Conservation (phyloP, 2,113 vertebrate species). For the Rafetus swinhoei region DNA sequence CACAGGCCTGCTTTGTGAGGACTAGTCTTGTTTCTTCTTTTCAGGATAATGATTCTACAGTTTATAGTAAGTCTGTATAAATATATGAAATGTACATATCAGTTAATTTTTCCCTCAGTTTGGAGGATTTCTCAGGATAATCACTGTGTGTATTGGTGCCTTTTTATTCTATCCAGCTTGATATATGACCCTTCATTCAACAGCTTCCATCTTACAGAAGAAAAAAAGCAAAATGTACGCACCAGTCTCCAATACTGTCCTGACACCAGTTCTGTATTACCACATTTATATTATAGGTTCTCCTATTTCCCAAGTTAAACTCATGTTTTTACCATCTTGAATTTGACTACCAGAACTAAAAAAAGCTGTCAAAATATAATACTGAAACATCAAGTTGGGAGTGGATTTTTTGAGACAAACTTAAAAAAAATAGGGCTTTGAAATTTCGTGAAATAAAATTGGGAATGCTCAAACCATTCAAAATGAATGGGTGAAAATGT, state of each 20-base stretch:
- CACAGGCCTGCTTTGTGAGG: background rate
- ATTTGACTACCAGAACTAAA: background rate
- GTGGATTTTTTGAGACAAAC: background rate
- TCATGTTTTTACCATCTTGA: background rate
- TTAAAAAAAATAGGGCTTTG: background rate
- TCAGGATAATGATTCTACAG: background rate
- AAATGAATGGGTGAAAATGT: background rate
- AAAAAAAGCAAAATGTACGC: background rate
- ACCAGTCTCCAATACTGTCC: background rate
- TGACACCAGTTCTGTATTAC: too few relatives aligned
- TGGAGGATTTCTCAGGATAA: background rate
- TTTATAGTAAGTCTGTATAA: background rate
- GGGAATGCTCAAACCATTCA: background rate
- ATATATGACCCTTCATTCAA: background rate
- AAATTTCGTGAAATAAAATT: background rate
- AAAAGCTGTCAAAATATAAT: background rate
- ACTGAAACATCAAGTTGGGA: background rate
- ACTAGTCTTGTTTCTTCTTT: background rate
- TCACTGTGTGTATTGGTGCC: background rate
- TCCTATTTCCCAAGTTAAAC: background rate
- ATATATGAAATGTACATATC: background rate
- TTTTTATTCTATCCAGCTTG: background rate
- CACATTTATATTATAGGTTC: background rate
- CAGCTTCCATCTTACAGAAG: background rate
- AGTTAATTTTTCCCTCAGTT: background rate